Evolutionary conservation across 2,797 vertebrate genomes (phyloP), one percentile per base, ranked within the genome.

Genomic region (Melanotaenia nigrans): DNA sequence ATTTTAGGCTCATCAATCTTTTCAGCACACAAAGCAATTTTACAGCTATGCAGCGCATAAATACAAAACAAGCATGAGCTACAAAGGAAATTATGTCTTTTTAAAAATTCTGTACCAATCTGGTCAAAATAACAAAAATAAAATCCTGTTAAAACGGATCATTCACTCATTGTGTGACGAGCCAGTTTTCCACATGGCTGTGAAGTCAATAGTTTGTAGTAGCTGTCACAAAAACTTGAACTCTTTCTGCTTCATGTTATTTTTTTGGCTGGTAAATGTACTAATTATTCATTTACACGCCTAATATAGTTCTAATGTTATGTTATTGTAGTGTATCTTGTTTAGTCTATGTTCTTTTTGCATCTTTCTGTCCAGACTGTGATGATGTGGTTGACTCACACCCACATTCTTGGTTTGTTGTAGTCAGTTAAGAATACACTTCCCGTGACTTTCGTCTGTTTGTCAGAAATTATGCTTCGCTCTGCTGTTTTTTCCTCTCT

Each of bases 391-490:
- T 65, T 58, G 45, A 78, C 42, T 1, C 24, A 36, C 32, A 11
- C 28, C 9, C 33, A 5, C 32, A 28, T 49, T 72, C 1, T 0
- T 38, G 53, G 49, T 61, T 51, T 60, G 71, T 54, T 68, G 74
- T n/a, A 7, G 65, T 68, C 53, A 62, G 60, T 14, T 32, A 12
- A 45, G 77, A 55, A 73, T 71, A 63, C 25, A 61, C 75, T 79
- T 78, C 67, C 45, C 73, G 57, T 68, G 71, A 81, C 65, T 88
- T 86, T 77, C 78, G 69, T 75, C 80, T 79, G 58, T 81, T 79
- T 87, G 60, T 73, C 65, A 58, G 61, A 78, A 66, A 77, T 80
- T 78, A 53, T 82, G 84, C 84, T 81, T 74, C 0, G 68, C 76
- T 79, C 16, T 51, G 75, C 70, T 62, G 38, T 85, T 87, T 87